A percentile compares a stretch with the other conserved stretches of the same genome.
Conservation (phyloP, 2,888 invertebrate genomes). For the Ceramica pisi region DNA sequence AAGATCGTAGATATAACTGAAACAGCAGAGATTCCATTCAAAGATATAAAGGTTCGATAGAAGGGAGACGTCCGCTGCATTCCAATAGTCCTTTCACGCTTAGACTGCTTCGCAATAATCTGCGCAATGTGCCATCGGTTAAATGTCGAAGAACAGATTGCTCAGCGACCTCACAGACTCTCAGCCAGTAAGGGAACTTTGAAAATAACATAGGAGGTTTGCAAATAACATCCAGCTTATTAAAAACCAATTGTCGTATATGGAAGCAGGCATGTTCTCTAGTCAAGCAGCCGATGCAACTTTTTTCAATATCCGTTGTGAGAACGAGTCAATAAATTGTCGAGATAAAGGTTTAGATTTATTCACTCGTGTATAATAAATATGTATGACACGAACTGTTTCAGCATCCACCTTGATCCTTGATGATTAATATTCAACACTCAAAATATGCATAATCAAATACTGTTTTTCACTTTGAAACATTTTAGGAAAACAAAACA, state of each 20-base stretch:
- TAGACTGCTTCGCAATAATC: constrained; percentile 78
- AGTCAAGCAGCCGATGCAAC: constrained; percentile 50
- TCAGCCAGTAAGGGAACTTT: constrained; percentile 38
- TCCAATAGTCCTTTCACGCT: constrained; percentile 83
- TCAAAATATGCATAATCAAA: constrained; percentile 15
- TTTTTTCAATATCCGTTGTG: constrained; percentile 67
- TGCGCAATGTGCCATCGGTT: constrained; percentile 74
- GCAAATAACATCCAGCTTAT: constrained; percentile 57
- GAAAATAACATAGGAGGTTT: too few species aligned
- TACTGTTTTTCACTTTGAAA: constrained; percentile 12
- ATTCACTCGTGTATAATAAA: constrained; percentile 15
- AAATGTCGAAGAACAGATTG: constrained; percentile 77
- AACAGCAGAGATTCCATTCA: constrained; percentile 53
- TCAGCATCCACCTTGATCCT: constrained; percentile 2
- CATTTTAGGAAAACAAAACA: constrained; percentile 20
- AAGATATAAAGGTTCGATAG: constrained; percentile 58
- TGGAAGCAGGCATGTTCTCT: constrained; percentile 44
- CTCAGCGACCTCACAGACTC: constrained; percentile 55
- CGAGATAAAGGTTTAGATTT: not conserved
- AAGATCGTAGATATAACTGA: constrained; percentile 18
- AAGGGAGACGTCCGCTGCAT: constrained; percentile 78
- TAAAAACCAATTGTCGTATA: constrained; percentile 50
- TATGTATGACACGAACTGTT: constrained; percentile 10
- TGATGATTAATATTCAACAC: not conserved
- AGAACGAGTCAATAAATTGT: constrained; percentile 18